These are phyloP conservation scores for Marisa cornuarietis DNA, from an alignment of 1,140 invertebrate species.

Conservation along the genomic window DNA sequence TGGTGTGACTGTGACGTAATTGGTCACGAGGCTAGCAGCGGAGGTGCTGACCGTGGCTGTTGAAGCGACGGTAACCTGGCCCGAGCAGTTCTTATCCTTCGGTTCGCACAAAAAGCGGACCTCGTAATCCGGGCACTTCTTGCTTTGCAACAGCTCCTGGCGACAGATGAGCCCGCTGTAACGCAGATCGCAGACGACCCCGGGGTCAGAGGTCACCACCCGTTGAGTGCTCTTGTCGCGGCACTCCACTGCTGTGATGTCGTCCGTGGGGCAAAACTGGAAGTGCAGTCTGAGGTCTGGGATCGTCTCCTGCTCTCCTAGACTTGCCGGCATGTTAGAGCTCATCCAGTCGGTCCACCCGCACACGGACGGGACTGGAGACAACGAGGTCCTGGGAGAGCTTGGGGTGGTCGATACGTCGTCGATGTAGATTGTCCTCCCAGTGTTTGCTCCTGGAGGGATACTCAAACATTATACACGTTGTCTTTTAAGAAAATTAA, in stretches of 20 bases:
- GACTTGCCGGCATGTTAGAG: conserved; percentile 43
- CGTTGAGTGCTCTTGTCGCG: conserved; percentile 6
- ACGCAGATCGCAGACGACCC: conserved; percentile 74
- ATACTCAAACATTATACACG: too few species aligned
- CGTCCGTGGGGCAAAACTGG: conserved; percentile 54
- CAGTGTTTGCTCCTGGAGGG: too few species aligned
- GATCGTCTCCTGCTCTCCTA: conserved; percentile 73
- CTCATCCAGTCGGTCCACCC: conserved; percentile 38
- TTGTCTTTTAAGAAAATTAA: too few species aligned
- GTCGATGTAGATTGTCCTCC: too few species aligned
- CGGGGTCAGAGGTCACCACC: too few species aligned
- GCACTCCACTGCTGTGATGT: conserved; percentile 59
- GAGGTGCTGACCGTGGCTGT: too few species aligned
- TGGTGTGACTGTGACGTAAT: too few species aligned
- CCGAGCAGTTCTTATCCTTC: conserved; percentile 34
- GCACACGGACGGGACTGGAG: too few species aligned
- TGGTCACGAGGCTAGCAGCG: too few species aligned
- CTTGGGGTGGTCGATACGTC: too few species aligned
- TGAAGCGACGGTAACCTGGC: too few species aligned
- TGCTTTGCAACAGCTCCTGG: conserved; percentile 45
- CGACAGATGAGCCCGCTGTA: conserved; percentile 75
- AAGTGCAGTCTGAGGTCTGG: conserved; percentile 70
- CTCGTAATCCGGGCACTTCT: conserved; percentile 74
- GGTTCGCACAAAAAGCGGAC: conserved; percentile 75
- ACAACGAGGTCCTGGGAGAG: too few species aligned